These are phyloP conservation scores for Eugnorisma glareosa DNA, from an alignment of 2,888 invertebrate species.

Conservation along the genomic window DNA sequence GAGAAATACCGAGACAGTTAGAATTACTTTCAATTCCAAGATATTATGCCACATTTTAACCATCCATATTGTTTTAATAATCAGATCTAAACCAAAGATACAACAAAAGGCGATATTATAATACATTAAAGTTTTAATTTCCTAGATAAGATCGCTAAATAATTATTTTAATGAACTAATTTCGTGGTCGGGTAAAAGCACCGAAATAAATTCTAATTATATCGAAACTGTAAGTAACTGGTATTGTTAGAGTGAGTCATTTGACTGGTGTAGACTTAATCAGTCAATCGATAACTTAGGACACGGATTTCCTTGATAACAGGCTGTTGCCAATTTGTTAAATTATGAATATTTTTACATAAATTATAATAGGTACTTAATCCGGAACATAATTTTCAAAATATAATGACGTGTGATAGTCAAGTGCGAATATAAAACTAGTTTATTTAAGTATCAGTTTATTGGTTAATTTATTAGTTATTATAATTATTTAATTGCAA, in stretches of 20 bases:
- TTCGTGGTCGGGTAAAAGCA: conserved; percentile 44
- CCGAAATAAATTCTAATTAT: conserved; percentile 33
- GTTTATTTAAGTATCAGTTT: conserved; percentile 9
- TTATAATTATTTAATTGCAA: conserved; percentile 14
- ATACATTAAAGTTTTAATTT: conserved; percentile 46
- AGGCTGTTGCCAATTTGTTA: conserved; percentile 52
- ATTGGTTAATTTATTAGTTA: conserved; percentile 15
- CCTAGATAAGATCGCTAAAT: conserved; percentile 43
- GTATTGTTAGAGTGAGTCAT: conserved; percentile 59
- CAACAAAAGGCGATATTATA: neutral
- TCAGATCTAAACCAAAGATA: conserved; percentile 23
- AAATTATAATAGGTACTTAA: conserved; percentile 28
- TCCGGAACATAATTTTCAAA: conserved; percentile 25
- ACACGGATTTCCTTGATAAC: conserved; percentile 70
- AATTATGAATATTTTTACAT: conserved; percentile 56
- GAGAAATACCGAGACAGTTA: neutral
- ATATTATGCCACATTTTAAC: conserved; percentile 5
- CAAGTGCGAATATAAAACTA: conserved; percentile 4
- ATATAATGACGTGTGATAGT: conserved; percentile 8
- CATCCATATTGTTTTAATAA: conserved; percentile 29
- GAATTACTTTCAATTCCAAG: neutral
- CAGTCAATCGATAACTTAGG: conserved; percentile 46
- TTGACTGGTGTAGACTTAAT: conserved; percentile 39
- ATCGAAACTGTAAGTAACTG: conserved; percentile 13
- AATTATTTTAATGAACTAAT: conserved; percentile 44